Evolutionary conservation across 2,888 invertebrate genomes (phyloP).

Genomic region (Ephialtes manifestator): DNA sequence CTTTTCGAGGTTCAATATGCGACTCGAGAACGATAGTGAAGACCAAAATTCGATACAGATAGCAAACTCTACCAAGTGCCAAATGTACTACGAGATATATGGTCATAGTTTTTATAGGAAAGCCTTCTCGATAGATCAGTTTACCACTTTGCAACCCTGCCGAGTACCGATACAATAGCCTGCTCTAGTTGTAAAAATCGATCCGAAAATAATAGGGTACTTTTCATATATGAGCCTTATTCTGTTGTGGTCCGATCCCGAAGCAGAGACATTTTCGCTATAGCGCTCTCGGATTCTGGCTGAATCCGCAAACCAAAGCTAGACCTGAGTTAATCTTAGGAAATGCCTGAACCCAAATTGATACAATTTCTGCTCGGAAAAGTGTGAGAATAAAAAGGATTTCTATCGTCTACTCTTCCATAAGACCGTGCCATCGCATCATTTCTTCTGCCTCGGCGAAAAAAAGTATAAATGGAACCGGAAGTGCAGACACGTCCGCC

Average conservation of each 20-base stretch:
- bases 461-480: slow-evolving; percentile 34
- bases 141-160: slow-evolving; percentile 25
- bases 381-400: neutral
- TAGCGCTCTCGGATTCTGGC: too few relatives aligned
- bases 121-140: slow-evolving; percentile 35
- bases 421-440: neutral
- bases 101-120: neutral
- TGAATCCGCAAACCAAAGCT: too few relatives aligned
- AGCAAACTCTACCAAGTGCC: neutral
- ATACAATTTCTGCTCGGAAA: neutral
- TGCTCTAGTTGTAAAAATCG: slow-evolving; percentile 44
- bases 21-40: too few relatives aligned
- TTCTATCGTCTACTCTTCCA: neutral
- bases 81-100: neutral
- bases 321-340: too few relatives aligned
- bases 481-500: slow-evolving; percentile 19
- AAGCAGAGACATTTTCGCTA: too few relatives aligned
- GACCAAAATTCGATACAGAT: too few relatives aligned
- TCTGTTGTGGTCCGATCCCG: too few relatives aligned
- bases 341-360: too few relatives aligned
- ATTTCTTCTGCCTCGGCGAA: neutral
- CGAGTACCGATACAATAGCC: slow-evolving; percentile 19
- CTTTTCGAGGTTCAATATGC: too few relatives aligned
- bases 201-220: slow-evolving; percentile 50
- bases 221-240: neutral